Conservation (phyloP, 2,888 invertebrate species). For the Oligia latruncula region DNA sequence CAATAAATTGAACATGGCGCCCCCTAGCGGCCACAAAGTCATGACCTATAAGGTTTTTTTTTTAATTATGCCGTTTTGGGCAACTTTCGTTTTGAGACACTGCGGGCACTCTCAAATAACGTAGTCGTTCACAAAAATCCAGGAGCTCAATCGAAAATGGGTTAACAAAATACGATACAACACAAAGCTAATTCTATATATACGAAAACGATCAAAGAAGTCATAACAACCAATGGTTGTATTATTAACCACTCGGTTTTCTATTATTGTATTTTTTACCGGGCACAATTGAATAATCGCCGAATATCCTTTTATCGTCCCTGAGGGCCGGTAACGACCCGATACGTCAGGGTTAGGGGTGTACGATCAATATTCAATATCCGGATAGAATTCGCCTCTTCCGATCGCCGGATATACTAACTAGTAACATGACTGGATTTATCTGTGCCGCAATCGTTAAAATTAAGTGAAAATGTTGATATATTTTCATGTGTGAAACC, state of each 20-base stretch:
- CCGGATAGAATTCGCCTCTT: conserved; percentile 88
- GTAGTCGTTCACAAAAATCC: not conserved
- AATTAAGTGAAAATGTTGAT: conserved; percentile 51
- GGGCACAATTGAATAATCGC: conserved; percentile 83
- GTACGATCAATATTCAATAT: conserved; percentile 90
- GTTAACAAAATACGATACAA: conserved; percentile 22
- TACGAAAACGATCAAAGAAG: conserved; percentile 48
- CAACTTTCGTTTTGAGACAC: no score
- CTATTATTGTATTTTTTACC: conserved; percentile 64
- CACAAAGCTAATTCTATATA: conserved; percentile 38
- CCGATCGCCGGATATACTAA: conserved; percentile 84
- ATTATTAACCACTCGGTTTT: conserved; percentile 54
- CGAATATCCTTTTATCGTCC: conserved; percentile 82
- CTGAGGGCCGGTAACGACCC: conserved; percentile 82
- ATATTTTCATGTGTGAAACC: conserved; percentile 26
- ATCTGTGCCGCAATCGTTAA: conserved; percentile 58
- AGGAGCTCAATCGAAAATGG: not conserved
- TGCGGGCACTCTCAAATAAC: not conserved
- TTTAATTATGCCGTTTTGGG: no score
- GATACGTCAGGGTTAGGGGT: conserved; percentile 89
- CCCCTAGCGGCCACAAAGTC: no score
- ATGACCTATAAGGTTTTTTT: no score
- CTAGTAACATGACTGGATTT: conserved; percentile 78
- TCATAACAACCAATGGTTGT: conserved; percentile 47
- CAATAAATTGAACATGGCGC: no score